A percentile compares a stretch with the other conserved stretches of the same genome.
These are phyloP conservation scores for Cirrhinus mrigala DNA, from an alignment of 2,797 vertebrate genomes.

Conservation along the genomic window DNA sequence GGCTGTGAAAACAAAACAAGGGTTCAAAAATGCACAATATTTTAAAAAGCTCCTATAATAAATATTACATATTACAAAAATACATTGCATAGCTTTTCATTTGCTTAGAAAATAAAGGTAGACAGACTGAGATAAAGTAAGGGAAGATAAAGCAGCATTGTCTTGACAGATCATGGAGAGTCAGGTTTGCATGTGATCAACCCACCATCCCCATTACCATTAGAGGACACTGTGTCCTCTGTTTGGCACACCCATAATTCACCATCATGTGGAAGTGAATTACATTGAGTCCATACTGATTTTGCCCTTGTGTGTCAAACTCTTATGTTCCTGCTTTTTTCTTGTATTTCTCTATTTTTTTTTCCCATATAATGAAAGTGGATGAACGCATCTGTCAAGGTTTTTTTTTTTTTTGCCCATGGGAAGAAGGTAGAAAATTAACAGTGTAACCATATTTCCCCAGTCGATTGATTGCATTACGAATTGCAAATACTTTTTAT, in stretches of 20 bases:
- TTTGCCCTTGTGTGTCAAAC: not conserved
- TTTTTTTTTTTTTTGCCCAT: not conserved
- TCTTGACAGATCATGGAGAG: slow-evolving; percentile 37
- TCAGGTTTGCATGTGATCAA: slow-evolving; percentile 39
- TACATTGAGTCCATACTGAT: slow-evolving; percentile 30
- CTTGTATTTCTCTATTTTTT: not conserved
- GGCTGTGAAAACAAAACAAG: slow-evolving; percentile 39
- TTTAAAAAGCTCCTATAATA: not conserved
- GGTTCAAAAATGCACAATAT: slow-evolving; percentile 30
- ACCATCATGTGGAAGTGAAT: slow-evolving; percentile 29
- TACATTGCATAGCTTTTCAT: not conserved
- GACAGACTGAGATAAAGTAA: slow-evolving; percentile 7
- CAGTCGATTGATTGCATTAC: not conserved
- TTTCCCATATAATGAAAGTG: not conserved
- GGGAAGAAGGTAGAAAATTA: not conserved
- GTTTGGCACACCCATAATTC: slow-evolving; percentile 47
- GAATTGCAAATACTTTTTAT: not conserved
- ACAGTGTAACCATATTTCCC: not conserved
- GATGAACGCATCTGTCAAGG: not conserved
- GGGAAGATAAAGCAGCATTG: slow-evolving; percentile 34
- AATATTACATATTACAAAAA: not conserved
- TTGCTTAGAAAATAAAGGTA: slow-evolving; percentile 6
- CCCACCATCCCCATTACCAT: slow-evolving; percentile 44
- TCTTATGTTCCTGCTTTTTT: not conserved
- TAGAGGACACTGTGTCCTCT: slow-evolving; percentile 72